Percentiles rank a stretch among this genome's conserved stretches.
Evolutionary conservation across 2,113 vertebrate genomes (phyloP).

Genomic region (Daboia siamensis): DNA sequence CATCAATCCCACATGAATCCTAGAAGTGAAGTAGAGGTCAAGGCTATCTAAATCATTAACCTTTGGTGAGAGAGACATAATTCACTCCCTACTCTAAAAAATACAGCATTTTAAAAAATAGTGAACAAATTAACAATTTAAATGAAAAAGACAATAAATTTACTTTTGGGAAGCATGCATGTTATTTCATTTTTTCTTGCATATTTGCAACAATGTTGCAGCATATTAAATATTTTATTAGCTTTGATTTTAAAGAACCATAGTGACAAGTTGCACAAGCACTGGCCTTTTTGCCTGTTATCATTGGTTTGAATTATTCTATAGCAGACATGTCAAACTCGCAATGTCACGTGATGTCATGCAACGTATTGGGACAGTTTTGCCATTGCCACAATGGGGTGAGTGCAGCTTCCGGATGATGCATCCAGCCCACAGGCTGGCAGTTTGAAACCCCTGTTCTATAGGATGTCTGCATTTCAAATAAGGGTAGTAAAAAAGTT

Average conservation of each 20-base stretch:
- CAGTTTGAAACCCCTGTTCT: neutral
- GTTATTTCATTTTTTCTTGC: neutral
- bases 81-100: conserved; percentile 69
- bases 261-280: neutral
- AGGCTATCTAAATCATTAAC: conserved; percentile 87
- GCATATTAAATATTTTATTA: neutral
- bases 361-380: no score
- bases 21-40: conserved; percentile 88
- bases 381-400: no score
- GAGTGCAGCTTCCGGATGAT: no score
- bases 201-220: neutral
- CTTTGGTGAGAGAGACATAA: conserved; percentile 82
- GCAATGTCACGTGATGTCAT: no score
- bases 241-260: neutral
- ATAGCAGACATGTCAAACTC: no score
- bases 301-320: neutral
- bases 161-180: neutral
- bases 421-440: no score
- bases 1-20: conserved; percentile 90
- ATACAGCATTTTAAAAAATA: conserved; percentile 43
- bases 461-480: neutral
- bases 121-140: conserved; percentile 47
- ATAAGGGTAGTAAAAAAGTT: neutral
- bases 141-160: conserved; percentile 14
- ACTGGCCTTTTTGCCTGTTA: neutral